phyloP scores from a whole-genome alignment of 1,140 invertebrate genomes.

The Coelopa frigida region DNA sequence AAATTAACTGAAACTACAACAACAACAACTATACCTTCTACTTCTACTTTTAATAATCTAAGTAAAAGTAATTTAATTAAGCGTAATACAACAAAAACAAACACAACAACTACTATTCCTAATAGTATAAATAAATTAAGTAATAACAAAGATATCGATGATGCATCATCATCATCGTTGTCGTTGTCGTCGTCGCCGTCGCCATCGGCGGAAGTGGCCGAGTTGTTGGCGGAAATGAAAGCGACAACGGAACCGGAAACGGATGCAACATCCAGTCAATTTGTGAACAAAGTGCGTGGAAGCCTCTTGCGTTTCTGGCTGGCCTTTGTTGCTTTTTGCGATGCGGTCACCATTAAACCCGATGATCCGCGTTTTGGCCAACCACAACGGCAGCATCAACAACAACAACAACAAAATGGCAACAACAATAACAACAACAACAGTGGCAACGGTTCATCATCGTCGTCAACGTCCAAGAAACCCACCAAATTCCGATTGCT shows the following conservation, averaged over 20 bases:
- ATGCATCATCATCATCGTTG: neutral
- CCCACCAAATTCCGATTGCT: conserved; percentile 8
- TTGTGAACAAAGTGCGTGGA: neutral
- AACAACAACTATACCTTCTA: conserved; percentile 8
- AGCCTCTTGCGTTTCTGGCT: conserved; percentile 10
- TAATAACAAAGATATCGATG: neutral
- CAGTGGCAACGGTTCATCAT: neutral
- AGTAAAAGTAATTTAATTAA: conserved; percentile 7
- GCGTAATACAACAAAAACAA: neutral
- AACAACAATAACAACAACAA: conserved; percentile 17
- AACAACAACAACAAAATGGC: neutral
- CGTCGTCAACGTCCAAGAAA: conserved; percentile 4
- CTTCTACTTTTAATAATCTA: conserved; percentile 9
- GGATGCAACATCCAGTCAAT: conserved; percentile 1
- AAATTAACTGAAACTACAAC: conserved; percentile 10
- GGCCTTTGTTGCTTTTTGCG: conserved; percentile 15
- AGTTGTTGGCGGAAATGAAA: neutral
- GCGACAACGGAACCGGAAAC: neutral
- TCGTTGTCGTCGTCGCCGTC: conserved; percentile 1
- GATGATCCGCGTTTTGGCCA: conserved; percentile 14
- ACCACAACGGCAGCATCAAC: conserved; percentile 1
- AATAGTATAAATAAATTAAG: neutral
- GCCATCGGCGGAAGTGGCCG: neutral
- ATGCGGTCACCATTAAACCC: conserved; percentile 13
- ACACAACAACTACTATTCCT: neutral